Evolutionary conservation across 2,888 invertebrate genomes (phyloP).

Genomic region (Agonum fuliginosum): DNA sequence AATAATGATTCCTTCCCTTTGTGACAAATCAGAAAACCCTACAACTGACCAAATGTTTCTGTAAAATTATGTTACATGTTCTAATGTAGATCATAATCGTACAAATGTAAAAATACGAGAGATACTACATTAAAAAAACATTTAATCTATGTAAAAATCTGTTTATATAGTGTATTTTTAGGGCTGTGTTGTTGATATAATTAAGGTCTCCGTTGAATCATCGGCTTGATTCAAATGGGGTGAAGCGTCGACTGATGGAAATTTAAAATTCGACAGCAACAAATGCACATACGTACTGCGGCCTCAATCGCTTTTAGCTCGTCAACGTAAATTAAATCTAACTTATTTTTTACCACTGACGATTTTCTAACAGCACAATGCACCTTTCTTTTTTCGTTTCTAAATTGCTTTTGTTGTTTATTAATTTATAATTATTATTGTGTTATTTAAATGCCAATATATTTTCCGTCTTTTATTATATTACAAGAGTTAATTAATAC

Average conservation of each 20-base stretch:
- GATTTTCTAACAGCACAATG: constrained; percentile 21
- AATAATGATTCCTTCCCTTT: constrained; percentile 57
- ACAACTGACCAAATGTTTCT: constrained; percentile 54
- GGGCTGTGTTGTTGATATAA: constrained; percentile 56
- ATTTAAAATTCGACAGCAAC: constrained; percentile 41
- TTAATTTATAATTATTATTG: constrained; percentile 2
- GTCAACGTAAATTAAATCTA: constrained; percentile 31
- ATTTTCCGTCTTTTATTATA: neutral
- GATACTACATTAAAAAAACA: constrained; percentile 31
- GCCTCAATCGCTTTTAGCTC: constrained; percentile 25
- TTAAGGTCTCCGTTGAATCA: constrained; percentile 36
- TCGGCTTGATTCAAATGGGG: constrained; percentile 1
- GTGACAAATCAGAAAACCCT: constrained; percentile 59
- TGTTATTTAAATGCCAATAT: neutral
- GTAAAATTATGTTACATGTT: constrained; percentile 55
- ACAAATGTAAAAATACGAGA: constrained; percentile 33
- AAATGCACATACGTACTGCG: constrained; percentile 48
- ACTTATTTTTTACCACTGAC: constrained; percentile 18
- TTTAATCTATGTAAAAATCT: constrained; percentile 40
- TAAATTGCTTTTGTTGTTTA: constrained; percentile 7
- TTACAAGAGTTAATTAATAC: too few relatives aligned
- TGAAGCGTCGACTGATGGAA: constrained; percentile 40
- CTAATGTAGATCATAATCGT: constrained; percentile 48
- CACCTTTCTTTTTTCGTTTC: constrained; percentile 13
- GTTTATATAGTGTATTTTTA: constrained; percentile 54